Conservation (phyloP, 2,113 vertebrate species). For the Coptodon bakossiorum region DNA sequence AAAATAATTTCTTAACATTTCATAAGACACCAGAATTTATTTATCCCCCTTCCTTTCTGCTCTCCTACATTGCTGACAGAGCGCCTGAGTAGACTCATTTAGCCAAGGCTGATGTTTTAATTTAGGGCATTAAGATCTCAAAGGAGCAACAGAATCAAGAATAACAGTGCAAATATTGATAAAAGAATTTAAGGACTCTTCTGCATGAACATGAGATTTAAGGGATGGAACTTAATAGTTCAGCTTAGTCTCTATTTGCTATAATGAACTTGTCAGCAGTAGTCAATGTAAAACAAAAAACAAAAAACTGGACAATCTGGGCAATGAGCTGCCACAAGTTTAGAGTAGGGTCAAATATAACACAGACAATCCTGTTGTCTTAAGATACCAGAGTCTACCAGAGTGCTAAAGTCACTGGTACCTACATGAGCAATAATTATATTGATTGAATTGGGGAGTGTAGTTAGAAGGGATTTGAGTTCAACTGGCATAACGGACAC, state of each 20-base stretch:
- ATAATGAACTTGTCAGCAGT: background rate
- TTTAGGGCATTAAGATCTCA: background rate
- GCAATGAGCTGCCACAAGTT: background rate
- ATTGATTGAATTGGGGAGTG: background rate
- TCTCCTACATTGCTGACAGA: background rate
- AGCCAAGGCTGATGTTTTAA: background rate
- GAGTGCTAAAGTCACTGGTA: background rate
- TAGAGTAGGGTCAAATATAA: background rate
- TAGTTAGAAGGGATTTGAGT: background rate
- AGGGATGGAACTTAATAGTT: background rate
- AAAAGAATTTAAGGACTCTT: background rate
- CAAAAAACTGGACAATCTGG: background rate
- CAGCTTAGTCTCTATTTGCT: background rate
- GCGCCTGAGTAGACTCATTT: background rate
- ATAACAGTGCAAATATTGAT: background rate
- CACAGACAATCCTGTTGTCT: background rate
- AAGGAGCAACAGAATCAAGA: background rate
- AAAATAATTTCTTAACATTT: background rate
- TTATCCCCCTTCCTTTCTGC: background rate
- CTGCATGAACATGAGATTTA: background rate
- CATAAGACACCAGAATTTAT: background rate
- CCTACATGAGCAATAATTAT: background rate
- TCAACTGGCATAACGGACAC: background rate
- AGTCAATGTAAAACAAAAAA: background rate
- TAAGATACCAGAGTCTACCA: background rate